phyloP scores from a whole-genome alignment of 2,888 invertebrate genomes.

The Elysia crispata region DNA sequence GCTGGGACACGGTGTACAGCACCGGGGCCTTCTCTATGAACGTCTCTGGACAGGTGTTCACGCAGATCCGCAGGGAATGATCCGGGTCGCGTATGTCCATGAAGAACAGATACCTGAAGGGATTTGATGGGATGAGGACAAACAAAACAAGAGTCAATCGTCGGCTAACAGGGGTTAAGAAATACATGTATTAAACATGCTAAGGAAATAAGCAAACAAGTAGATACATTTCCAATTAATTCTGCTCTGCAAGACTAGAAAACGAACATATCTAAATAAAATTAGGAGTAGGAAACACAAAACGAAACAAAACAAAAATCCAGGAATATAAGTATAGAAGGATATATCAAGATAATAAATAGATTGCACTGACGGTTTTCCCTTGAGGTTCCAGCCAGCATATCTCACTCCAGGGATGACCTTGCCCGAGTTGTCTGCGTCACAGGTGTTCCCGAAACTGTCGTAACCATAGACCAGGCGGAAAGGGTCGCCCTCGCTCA shows the following conservation, averaged over 20 bases:
- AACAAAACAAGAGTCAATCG: too few relatives aligned
- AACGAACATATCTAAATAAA: not conserved
- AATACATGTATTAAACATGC: not conserved
- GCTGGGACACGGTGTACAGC: slow-evolving; percentile 85
- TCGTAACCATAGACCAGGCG: slow-evolving; percentile 72
- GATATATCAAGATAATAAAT: not conserved
- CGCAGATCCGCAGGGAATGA: slow-evolving; percentile 91
- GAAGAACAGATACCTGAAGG: slow-evolving; percentile 86
- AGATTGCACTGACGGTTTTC: slow-evolving; percentile 65
- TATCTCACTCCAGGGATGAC: slow-evolving; percentile 85
- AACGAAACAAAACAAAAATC: not conserved
- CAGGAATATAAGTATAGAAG: not conserved
- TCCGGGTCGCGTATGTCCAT: slow-evolving; percentile 88
- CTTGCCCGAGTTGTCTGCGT: slow-evolving; percentile 85
- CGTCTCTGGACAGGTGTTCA: slow-evolving; percentile 89
- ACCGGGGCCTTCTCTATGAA: slow-evolving; percentile 83
- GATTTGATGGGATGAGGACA: too few relatives aligned
- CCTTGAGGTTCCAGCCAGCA: slow-evolving; percentile 88
- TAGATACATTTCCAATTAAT: too few relatives aligned
- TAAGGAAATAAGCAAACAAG: not conserved
- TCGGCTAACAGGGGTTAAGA: too few relatives aligned
- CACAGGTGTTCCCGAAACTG: slow-evolving; percentile 85
- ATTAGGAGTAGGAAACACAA: not conserved
- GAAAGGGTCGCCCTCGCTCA: slow-evolving; percentile 70
- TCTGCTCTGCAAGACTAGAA: too few relatives aligned